These are phyloP conservation scores for Atethmia centrago DNA, from an alignment of 2,888 invertebrate genomes.

Conservation along the genomic window DNA sequence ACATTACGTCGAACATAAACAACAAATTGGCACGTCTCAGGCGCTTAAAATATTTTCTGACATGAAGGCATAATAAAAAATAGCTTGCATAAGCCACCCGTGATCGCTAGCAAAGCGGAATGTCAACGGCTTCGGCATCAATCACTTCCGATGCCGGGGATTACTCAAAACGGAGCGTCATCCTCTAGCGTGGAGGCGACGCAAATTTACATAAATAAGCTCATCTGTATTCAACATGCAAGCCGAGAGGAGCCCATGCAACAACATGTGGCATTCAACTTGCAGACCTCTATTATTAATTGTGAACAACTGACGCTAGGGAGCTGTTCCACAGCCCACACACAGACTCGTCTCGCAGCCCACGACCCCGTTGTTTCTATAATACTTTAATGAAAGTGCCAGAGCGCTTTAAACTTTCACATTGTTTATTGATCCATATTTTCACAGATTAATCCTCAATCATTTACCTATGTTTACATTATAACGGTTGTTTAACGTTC, in stretches of 20 bases:
- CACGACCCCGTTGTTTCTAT: constrained; percentile 77
- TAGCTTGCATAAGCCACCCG: constrained; percentile 65
- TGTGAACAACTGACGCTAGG: constrained; percentile 85
- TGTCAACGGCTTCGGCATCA: constrained; percentile 84
- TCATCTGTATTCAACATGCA: constrained; percentile 89
- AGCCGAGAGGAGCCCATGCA: constrained; percentile 84
- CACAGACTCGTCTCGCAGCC: constrained; percentile 66
- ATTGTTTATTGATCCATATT: constrained; percentile 78
- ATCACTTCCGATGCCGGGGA: constrained; percentile 86
- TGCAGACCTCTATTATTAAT: constrained; percentile 89
- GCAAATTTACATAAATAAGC: constrained; percentile 88
- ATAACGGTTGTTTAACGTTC: constrained; percentile 30
- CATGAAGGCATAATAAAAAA: constrained; percentile 64
- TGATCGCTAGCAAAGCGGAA: constrained; percentile 76
- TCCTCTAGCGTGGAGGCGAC: constrained; percentile 79
- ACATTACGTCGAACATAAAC: constrained; percentile 39
- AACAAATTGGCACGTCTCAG: constrained; percentile 40
- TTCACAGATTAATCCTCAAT: constrained; percentile 61
- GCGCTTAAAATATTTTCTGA: constrained; percentile 57
- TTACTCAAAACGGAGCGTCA: constrained; percentile 84
- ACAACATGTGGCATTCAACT: constrained; percentile 89
- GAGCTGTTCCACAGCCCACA: constrained; percentile 76
- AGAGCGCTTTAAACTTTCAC: constrained; percentile 68
- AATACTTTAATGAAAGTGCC: constrained; percentile 82
- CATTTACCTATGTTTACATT: constrained; percentile 56